Percentiles rank a stretch among this genome's conserved stretches.
phyloP scores from a whole-genome alignment of 2,888 invertebrate genomes.

The Nebria salina region DNA sequence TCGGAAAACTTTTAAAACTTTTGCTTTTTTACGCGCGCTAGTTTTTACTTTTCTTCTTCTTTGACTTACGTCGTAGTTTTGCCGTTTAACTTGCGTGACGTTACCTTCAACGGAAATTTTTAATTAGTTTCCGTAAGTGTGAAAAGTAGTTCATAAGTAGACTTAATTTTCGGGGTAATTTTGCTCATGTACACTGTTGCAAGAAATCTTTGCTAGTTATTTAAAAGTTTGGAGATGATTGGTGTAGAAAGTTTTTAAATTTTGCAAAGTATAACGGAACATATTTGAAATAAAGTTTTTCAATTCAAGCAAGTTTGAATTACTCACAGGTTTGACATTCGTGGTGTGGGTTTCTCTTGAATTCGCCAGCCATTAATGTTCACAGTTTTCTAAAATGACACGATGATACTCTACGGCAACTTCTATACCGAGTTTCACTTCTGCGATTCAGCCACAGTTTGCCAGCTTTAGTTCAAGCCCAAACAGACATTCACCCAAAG shows the following conservation, averaged over 20 bases:
- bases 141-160: too few relatives aligned
- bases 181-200: neutral
- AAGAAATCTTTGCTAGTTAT: conserved; percentile 16
- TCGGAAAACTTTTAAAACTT: too few relatives aligned
- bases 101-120: too few relatives aligned
- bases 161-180: neutral
- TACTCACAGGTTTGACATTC: conserved; percentile 10
- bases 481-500: neutral
- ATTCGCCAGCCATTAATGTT: conserved; percentile 27
- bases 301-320: conserved; percentile 37
- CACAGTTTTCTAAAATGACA: conserved; percentile 22
- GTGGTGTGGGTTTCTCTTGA: neutral
- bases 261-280: conserved; percentile 18
- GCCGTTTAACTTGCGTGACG: too few relatives aligned
- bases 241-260: conserved; percentile 9
- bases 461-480: neutral
- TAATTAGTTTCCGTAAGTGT: too few relatives aligned
- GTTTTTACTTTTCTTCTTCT: too few relatives aligned
- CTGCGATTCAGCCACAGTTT: neutral
- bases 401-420: neutral
- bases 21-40: too few relatives aligned
- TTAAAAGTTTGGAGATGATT: conserved; percentile 21
- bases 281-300: conserved; percentile 40
- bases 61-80: too few relatives aligned
- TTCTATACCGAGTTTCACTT: neutral